Evolutionary conservation across 2,797 vertebrate genomes (phyloP), one percentile per base, ranked within the genome.

Genomic region (Sebastes trivittatus): DNA sequence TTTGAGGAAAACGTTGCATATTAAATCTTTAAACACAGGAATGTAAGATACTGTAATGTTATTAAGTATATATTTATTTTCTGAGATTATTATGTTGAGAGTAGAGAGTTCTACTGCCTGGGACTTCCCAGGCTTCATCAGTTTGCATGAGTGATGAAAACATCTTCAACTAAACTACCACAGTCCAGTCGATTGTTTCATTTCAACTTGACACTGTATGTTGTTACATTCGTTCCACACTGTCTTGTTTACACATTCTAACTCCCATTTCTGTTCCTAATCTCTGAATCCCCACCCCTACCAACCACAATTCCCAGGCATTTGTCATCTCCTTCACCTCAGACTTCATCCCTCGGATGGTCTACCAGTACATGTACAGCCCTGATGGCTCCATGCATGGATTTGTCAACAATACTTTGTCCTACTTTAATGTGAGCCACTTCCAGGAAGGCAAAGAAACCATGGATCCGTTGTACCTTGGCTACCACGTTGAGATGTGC

Each of bases 291-390:
- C 61, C 27, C 7, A n/a, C 46, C 65, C 69, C 38, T 30, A 9
- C 36, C 62, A 38, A 56, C 59, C 42, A 34, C 65, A 11, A 25
- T 56, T 61, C 46, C 59, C 89, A 99, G 98, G 98, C 98, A 18
- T 99, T 99, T 87, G 98, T 99, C 92, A 99, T 99, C 93, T 97
- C 98, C 89, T 99, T 99, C 96, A 99, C 98, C 1, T 99, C 98
- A 1, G 98, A 99, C 96, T 99, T 99, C 96, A 98, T 99, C 92
- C 98, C 98, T 30, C 97, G 98, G 83, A 97, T 99, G 93, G 98
- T 99, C 71, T 99, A 99, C 96, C 96, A 97, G 89, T 99, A 99
- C 93, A 98, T 98, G 97, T 99, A 98, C 97, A 99, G 98, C 82
- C 90, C 95, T 22, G 95, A 98, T 13, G 97, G 98, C 85, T 97